Evolutionary conservation across 2,113 vertebrate genomes (phyloP).

Genomic region (Trichomycterus rosablanca): DNA sequence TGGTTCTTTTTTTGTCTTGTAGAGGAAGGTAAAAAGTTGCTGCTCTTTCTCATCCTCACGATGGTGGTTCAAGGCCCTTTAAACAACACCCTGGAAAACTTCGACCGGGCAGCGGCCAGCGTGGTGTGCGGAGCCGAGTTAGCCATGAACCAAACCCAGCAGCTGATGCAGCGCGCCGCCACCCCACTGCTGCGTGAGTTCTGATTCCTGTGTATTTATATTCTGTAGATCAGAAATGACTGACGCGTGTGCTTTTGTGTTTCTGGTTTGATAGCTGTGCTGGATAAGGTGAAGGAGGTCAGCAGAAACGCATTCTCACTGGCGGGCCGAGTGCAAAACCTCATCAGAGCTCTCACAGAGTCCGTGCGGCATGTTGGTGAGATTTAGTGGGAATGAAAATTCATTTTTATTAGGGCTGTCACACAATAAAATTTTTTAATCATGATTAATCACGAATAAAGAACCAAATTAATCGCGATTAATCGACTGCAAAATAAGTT

Average conservation of each 20-base stretch:
- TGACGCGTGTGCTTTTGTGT: slow-evolving; percentile 2
- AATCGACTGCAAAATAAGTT: background rate
- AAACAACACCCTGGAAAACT: slow-evolving; percentile 75
- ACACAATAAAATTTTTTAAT: too few species aligned
- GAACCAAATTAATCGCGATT: too few species aligned
- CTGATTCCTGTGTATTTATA: background rate
- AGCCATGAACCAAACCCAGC: slow-evolving; percentile 79
- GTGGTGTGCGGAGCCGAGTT: slow-evolving; percentile 81
- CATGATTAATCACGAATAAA: too few species aligned
- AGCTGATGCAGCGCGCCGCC: slow-evolving; percentile 61
- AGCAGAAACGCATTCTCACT: slow-evolving; percentile 66
- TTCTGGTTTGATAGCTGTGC: slow-evolving; percentile 46
- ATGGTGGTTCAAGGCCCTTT: slow-evolving; percentile 76
- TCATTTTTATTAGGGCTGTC: too few species aligned
- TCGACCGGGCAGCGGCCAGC: slow-evolving; percentile 65
- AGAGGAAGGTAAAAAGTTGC: slow-evolving; percentile 70
- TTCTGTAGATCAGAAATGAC: background rate
- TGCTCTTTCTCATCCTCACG: slow-evolving; percentile 69
- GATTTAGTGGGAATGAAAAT: slow-evolving; percentile 36
- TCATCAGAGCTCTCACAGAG: slow-evolving; percentile 69
- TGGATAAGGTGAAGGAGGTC: slow-evolving; percentile 71
- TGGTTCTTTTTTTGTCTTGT: background rate
- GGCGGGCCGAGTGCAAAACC: slow-evolving; percentile 63
- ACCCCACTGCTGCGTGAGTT: slow-evolving; percentile 79
- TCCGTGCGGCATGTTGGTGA: slow-evolving; percentile 74